Percentiles rank a stretch among this genome's conserved stretches.
Evolutionary conservation across 2,113 vertebrate species (phyloP).

Genomic region (Toxotes jaculatrix): DNA sequence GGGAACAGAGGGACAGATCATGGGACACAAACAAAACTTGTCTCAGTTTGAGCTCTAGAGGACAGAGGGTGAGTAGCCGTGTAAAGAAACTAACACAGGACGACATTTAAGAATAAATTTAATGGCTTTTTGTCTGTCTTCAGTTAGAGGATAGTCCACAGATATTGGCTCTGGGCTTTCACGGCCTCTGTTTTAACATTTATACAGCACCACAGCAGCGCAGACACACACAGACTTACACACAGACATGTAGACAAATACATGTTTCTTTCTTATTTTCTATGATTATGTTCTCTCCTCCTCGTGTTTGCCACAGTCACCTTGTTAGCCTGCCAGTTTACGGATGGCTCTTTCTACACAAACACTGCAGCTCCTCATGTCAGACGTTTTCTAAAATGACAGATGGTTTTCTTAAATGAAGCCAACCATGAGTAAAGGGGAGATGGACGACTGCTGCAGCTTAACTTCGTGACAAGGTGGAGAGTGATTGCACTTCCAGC

Average conservation of each 20-base stretch:
- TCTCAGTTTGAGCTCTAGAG: neutral
- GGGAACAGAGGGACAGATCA: too few relatives aligned
- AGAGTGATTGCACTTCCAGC: slow-evolving; percentile 10
- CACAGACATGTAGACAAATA: neutral
- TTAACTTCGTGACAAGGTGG: slow-evolving; percentile 4
- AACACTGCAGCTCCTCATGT: slow-evolving; percentile 1
- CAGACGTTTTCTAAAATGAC: slow-evolving; percentile 24
- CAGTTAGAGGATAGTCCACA: too few relatives aligned
- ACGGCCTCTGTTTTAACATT: too few relatives aligned
- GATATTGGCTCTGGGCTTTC: too few relatives aligned
- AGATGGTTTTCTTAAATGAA: slow-evolving; percentile 25
- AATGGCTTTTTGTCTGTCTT: neutral
- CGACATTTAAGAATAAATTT: neutral
- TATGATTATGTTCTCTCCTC: neutral
- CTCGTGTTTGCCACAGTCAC: neutral
- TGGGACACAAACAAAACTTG: too few relatives aligned
- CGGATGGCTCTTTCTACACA: neutral
- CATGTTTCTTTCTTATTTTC: neutral
- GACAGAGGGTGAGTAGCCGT: neutral
- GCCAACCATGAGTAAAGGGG: slow-evolving; percentile 5
- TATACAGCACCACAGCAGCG: neutral
- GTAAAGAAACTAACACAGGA: neutral
- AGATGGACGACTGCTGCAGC: slow-evolving; percentile 11
- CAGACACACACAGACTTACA: neutral
- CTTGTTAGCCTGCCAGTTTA: neutral